Conservation (phyloP, 2,113 vertebrate species). For the Solea solea region DNA sequence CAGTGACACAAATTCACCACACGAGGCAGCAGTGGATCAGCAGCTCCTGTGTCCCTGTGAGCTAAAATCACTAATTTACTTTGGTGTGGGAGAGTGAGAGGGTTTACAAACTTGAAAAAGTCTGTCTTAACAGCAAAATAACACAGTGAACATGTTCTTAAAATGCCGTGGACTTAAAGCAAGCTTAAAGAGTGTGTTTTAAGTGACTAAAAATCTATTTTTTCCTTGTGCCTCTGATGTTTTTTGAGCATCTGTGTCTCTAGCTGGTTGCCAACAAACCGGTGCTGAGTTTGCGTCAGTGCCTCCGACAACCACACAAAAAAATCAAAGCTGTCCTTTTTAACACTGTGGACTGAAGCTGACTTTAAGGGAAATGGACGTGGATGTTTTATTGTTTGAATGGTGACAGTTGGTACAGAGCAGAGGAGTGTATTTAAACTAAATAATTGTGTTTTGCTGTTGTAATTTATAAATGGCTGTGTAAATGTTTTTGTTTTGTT, state of each 20-base stretch:
- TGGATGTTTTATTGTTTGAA: constrained; percentile 19
- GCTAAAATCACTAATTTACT: too few relatives aligned
- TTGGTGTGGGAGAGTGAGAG: too few relatives aligned
- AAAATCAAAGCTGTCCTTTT: neutral
- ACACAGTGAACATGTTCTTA: neutral
- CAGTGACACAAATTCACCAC: too few relatives aligned
- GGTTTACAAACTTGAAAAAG: too few relatives aligned
- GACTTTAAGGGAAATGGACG: neutral
- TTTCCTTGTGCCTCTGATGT: too few relatives aligned
- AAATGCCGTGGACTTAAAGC: too few relatives aligned
- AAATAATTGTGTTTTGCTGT: constrained; percentile 75
- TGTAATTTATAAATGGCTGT: constrained; percentile 82
- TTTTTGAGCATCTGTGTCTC: too few relatives aligned
- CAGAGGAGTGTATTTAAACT: constrained; percentile 72
- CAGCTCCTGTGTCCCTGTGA: too few relatives aligned
- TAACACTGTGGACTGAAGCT: neutral
- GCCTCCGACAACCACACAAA: neutral
- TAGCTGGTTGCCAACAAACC: too few relatives aligned
- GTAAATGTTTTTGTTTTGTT: constrained; percentile 68
- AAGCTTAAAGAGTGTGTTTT: neutral
- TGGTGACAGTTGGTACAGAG: constrained; percentile 26
- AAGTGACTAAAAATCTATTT: too few relatives aligned
- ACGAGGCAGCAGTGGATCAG: too few relatives aligned
- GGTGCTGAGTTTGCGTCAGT: too few relatives aligned
- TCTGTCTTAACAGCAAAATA: neutral